These are phyloP conservation scores for Suillia variegata DNA, from an alignment of 2,888 invertebrate species.

Conservation along the genomic window DNA sequence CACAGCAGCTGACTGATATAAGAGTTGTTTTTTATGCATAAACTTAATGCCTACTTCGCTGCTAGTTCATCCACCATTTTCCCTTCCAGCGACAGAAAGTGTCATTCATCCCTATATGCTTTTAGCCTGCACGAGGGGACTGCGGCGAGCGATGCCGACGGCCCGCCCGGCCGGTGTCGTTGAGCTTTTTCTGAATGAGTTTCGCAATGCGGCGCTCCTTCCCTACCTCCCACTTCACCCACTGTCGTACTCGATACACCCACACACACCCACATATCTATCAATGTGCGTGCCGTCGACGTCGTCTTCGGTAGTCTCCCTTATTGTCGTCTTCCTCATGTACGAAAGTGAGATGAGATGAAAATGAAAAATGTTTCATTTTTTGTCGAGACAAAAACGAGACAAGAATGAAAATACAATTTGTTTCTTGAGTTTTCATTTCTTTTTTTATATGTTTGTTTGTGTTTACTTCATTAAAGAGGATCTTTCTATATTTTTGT, in stretches of 20 bases:
- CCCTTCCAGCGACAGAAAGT: constrained; percentile 7
- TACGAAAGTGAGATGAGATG: constrained; percentile 32
- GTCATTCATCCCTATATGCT: constrained; percentile 23
- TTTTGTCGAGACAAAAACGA: constrained; percentile 44
- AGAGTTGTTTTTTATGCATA: constrained; percentile 10
- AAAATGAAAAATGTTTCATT: constrained; percentile 24
- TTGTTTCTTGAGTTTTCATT: no score
- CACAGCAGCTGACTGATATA: no score
- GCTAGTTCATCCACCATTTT: constrained; percentile 10
- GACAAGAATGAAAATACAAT: constrained; percentile 54
- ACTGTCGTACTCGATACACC: constrained; percentile 25
- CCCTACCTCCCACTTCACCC: constrained; percentile 27
- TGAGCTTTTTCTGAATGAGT: constrained; percentile 42
- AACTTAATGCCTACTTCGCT: constrained; percentile 4
- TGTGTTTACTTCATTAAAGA: constrained; percentile 52
- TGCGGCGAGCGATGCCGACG: no score
- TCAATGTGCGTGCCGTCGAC: background rate
- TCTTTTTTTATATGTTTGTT: no score
- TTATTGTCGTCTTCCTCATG: constrained; percentile 17
- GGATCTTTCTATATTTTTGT: constrained; percentile 17
- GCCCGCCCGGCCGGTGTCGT: constrained; percentile 23
- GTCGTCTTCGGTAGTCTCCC: constrained; percentile 27
- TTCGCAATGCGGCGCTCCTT: constrained; percentile 9
- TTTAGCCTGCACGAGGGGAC: no score
- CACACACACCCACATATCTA: no score